These are phyloP conservation scores for Hypomecis atomaria DNA, from an alignment of 2,888 invertebrate species.

Conservation along the genomic window DNA sequence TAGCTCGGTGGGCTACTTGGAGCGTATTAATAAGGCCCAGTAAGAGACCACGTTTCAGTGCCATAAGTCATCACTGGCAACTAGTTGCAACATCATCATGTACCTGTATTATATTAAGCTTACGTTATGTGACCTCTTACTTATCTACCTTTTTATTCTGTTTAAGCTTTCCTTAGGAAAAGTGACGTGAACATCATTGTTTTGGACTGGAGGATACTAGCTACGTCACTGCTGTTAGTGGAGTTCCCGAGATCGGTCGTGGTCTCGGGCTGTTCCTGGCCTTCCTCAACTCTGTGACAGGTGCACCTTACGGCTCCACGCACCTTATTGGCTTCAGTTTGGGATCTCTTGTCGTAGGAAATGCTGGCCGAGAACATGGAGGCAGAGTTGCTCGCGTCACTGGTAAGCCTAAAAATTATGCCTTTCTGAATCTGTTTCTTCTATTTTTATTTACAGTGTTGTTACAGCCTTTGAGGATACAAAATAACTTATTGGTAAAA, in stretches of 20 bases:
- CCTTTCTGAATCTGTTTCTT: too few relatives aligned
- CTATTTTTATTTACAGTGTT: too few relatives aligned
- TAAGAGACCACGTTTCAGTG: too few relatives aligned
- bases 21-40: too few relatives aligned
- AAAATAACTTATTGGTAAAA: too few relatives aligned
- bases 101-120: too few relatives aligned
- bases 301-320: constrained; percentile 57
- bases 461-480: too few relatives aligned
- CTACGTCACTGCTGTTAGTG: constrained; percentile 62
- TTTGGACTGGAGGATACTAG: constrained; percentile 71
- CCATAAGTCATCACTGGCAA: too few relatives aligned
- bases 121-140: too few relatives aligned
- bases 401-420: constrained; percentile 51
- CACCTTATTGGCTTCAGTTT: constrained; percentile 80
- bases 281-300: constrained; percentile 60
- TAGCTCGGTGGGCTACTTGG: too few relatives aligned
- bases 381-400: constrained; percentile 70
- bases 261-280: constrained; percentile 71
- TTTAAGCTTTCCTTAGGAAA: constrained; percentile 54
- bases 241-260: constrained; percentile 69
- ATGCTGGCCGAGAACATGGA: constrained; percentile 65
- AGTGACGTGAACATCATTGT: constrained; percentile 69
- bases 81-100: not conserved
- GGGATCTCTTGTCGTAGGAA: constrained; percentile 77
- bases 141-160: too few relatives aligned